Conservation (phyloP, 1,140 invertebrate genomes). For the Acarapis woodi region DNA sequence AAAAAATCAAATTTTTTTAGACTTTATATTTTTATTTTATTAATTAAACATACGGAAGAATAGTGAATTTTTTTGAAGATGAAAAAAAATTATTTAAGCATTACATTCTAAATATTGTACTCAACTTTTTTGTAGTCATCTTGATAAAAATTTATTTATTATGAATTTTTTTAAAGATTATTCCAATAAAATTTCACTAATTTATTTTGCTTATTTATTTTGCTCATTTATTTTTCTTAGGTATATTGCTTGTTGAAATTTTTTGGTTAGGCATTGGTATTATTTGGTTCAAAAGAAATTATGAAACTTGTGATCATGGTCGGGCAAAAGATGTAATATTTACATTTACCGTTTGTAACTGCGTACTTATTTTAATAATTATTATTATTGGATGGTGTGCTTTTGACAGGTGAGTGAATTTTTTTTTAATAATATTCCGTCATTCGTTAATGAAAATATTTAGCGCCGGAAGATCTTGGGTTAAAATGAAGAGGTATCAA, state of each 20-base stretch:
- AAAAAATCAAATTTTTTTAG: too few relatives aligned
- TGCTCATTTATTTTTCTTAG: constrained; percentile 15
- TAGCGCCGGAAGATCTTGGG: constrained; percentile 71
- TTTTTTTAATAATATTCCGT: too few relatives aligned
- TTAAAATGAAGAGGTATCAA: constrained; percentile 71
- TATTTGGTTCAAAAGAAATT: constrained; percentile 37
- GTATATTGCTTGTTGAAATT: constrained; percentile 38
- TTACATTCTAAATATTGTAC: too few relatives aligned
- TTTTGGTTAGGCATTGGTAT: constrained; percentile 41
- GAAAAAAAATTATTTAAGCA: too few relatives aligned
- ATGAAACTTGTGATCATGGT: constrained; percentile 32
- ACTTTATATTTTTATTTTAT: too few relatives aligned
- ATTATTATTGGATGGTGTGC: constrained; percentile 50
- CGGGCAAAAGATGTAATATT: constrained; percentile 35
- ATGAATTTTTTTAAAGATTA: not conserved
- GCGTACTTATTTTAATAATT: constrained; percentile 45
- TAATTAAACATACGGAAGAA: too few relatives aligned
- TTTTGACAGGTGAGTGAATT: too few relatives aligned
- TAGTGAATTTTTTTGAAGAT: too few relatives aligned
- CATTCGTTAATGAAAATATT: constrained; percentile 44
- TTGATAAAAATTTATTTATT: not conserved
- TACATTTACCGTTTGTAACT: too few relatives aligned
- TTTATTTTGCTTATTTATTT: constrained; percentile 3
- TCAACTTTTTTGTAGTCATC: not conserved
- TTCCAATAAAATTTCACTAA: not conserved